These are phyloP conservation scores for Jaculus jaculus DNA, from an alignment of 2,113 vertebrate species.

Conservation along the genomic window DNA sequence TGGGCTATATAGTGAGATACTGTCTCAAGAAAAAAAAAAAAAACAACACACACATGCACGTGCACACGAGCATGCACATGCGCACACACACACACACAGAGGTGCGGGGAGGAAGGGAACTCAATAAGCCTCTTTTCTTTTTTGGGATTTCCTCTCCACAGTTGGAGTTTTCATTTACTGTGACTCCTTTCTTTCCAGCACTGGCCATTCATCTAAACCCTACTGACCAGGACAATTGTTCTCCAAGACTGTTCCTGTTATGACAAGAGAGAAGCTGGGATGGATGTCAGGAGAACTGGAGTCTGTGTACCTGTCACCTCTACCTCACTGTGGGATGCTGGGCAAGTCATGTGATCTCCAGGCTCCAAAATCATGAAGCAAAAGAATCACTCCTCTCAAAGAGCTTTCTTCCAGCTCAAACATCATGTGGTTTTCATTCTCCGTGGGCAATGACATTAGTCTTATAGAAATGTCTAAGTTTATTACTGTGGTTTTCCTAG, in stretches of 20 bases:
- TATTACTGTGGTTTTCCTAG: conserved; percentile 61
- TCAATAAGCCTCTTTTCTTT: not conserved
- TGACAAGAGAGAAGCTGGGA: not conserved
- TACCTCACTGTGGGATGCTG: not conserved
- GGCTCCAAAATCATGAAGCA: conserved; percentile 50
- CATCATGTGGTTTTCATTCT: conserved; percentile 47
- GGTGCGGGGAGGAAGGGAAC: not conserved
- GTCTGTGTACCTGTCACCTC: not conserved
- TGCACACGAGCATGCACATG: too few relatives aligned
- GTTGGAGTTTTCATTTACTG: not conserved
- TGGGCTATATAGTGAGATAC: not conserved
- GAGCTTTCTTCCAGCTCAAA: conserved; percentile 47
- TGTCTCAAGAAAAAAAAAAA: not conserved
- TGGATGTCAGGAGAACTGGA: not conserved
- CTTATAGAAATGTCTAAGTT: conserved; percentile 45
- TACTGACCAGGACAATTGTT: not conserved
- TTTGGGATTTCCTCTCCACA: conserved; percentile 1
- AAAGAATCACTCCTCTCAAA: conserved; percentile 1
- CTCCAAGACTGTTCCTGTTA: not conserved
- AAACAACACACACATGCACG: not conserved
- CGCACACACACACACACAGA: too few relatives aligned
- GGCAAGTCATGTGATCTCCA: conserved; percentile 14
- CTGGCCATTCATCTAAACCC: not conserved
- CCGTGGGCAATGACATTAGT: conserved; percentile 42
- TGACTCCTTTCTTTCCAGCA: not conserved